Evolutionary conservation across 2,797 vertebrate species (phyloP), one percentile per base, ranked within the genome.

Genomic region (Oreochromis grahami): DNA sequence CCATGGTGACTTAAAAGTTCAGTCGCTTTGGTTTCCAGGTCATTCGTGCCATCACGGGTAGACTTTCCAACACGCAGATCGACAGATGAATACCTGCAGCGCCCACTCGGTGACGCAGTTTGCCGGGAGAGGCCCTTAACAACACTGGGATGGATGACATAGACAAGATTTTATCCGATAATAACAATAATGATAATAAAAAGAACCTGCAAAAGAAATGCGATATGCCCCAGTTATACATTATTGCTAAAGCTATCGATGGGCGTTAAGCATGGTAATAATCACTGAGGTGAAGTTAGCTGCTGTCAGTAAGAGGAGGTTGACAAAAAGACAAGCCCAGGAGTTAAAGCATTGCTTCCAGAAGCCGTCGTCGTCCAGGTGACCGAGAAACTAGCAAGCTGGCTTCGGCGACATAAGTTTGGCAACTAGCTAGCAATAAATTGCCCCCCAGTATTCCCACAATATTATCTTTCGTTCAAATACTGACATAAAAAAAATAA

Each of bases 101-200:
- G 94, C 89, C 94, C 94, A 94, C 95, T 94, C 94, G 92, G 93
- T 96, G 96, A 95, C 95, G 96, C 96, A 96, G 95, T 95, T 94
- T 86, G 86, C 85, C 93, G 93, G 90, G 92, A 92, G 91, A 94
- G 92, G 93, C 92, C 93, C 91, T 84, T 58, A 55, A 90, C 88
- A 89, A 80, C 89, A 76, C 85, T 7, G 79, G 76, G 85, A 87
- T 85, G 89, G 92, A 90, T 87, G 89, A 77, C 89, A 93, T 8
- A 77, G 86, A 74, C 79, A 34, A 89, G 91, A 85, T 91, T 89
- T 89, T 83, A 94, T 88, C 90, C 82, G 83, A 84, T 89, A 77
- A 65, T 21, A 58, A 32, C 12, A 60, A 58, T 15, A 29, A 56
- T 17, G 34, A 60, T 11, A 60, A 60, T 12, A 15, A 43, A 10